Conservation (phyloP, 2,797 vertebrate genomes). For the Lateolabrax maculatus region DNA sequence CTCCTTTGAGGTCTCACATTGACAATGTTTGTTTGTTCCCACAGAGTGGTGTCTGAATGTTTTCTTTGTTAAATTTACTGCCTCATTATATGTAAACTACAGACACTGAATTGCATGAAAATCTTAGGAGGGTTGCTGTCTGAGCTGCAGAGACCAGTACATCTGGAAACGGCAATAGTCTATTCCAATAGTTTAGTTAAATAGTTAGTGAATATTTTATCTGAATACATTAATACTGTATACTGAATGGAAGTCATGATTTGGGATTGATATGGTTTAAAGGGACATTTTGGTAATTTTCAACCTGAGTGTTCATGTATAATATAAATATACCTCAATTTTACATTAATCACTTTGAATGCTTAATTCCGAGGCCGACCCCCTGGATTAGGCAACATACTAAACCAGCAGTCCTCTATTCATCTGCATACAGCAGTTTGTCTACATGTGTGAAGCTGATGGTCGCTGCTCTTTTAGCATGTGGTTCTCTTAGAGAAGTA, state of each 20-base stretch:
- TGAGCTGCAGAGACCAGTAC: background rate
- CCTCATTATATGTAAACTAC: conserved; percentile 6
- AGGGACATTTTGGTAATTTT: background rate
- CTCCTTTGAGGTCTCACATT: conserved; percentile 29
- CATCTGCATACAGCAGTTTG: background rate
- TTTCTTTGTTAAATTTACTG: conserved; percentile 38
- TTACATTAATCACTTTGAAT: background rate
- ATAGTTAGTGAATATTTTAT: too few species aligned
- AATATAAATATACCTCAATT: background rate
- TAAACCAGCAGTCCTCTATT: background rate
- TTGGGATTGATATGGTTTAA: background rate
- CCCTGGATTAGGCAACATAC: background rate
- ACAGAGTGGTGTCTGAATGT: conserved; percentile 21
- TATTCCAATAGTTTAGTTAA: too few species aligned
- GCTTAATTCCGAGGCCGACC: background rate
- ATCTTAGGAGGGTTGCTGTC: background rate
- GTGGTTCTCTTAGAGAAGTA: background rate
- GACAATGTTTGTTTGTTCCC: conserved; percentile 30
- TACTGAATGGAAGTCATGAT: background rate
- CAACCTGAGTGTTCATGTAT: background rate
- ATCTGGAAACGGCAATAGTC: conserved; percentile 10
- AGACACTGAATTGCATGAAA: conserved; percentile 19
- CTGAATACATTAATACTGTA: background rate
- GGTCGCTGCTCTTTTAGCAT: background rate
- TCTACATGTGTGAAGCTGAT: background rate